Evolutionary conservation across 2,113 vertebrate species (phyloP).

Genomic region (Colistium nudipinnis): DNA sequence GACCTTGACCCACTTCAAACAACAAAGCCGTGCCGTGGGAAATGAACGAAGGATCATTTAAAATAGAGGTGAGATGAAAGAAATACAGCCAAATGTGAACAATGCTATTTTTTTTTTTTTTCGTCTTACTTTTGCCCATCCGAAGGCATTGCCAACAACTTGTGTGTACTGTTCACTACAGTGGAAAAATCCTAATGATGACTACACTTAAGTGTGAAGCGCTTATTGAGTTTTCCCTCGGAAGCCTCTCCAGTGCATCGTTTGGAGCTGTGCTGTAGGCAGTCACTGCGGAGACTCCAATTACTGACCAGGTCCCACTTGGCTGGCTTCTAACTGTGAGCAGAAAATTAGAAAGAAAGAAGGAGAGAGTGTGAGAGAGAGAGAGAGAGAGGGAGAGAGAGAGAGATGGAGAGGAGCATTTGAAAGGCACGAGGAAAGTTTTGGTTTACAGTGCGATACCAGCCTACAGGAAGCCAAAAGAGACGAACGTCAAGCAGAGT

Average conservation of each 20-base stretch:
- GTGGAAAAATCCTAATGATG: conserved; percentile 76
- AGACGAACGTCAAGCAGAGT: conserved; percentile 57
- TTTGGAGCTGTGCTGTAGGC: conserved; percentile 73
- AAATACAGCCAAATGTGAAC: conserved; percentile 41
- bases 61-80: conserved; percentile 56
- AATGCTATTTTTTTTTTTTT: conserved; percentile 20
- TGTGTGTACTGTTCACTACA: conserved; percentile 58
- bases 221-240: conserved; percentile 75
- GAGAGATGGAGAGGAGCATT: conserved; percentile 29
- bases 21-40: conserved; percentile 57
- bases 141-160: conserved; percentile 58
- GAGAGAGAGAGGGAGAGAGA: conserved; percentile 28
- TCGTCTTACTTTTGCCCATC: conserved; percentile 28
- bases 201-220: conserved; percentile 73
- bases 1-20: conserved; percentile 68
- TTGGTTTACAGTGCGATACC: conserved; percentile 44
- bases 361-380: conserved; percentile 3
- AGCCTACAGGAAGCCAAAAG: conserved; percentile 43
- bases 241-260: conserved; percentile 72
- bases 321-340: conserved; percentile 75
- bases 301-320: conserved; percentile 78
- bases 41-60: conserved; percentile 46
- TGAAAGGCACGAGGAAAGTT: conserved; percentile 49
- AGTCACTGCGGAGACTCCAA: conserved; percentile 78
- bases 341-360: conserved; percentile 72